phyloP scores from a whole-genome alignment of 1,140 invertebrate genomes.

The Eurosta solidaginis region DNA sequence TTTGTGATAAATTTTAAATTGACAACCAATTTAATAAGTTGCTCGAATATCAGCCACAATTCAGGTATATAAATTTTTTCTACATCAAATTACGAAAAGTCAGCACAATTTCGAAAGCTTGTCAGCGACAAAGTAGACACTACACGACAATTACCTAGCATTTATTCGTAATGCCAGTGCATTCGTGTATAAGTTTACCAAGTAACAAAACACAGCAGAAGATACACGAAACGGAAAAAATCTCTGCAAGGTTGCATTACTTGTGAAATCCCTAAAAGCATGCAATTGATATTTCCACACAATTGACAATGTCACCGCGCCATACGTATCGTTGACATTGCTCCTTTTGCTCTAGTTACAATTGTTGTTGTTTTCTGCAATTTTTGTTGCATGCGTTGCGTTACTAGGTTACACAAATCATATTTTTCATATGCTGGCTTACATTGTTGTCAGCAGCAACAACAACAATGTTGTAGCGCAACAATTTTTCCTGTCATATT shows the following conservation, averaged over 20 bases:
- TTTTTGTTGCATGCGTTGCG: neutral
- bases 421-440: neutral
- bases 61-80: too few relatives aligned
- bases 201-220: neutral
- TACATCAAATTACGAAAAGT: too few relatives aligned
- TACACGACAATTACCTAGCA: constrained; percentile 22
- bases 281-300: constrained; percentile 28
- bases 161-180: neutral
- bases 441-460: too few relatives aligned
- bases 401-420: neutral
- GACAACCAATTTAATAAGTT: too few relatives aligned
- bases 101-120: constrained; percentile 9
- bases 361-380: neutral
- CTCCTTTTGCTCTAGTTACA: too few relatives aligned
- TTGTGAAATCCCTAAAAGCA: neutral
- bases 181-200: neutral
- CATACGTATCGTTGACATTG: too few relatives aligned
- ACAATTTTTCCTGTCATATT: too few relatives aligned
- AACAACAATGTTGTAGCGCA: too few relatives aligned
- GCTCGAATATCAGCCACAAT: too few relatives aligned
- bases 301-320: constrained; percentile 2
- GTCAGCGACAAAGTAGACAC: neutral
- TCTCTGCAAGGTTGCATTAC: neutral
- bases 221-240: neutral
- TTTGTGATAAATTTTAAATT: too few relatives aligned